Evolutionary conservation across 2,888 invertebrate species (phyloP).

Genomic region (Oxytorus armatus): DNA sequence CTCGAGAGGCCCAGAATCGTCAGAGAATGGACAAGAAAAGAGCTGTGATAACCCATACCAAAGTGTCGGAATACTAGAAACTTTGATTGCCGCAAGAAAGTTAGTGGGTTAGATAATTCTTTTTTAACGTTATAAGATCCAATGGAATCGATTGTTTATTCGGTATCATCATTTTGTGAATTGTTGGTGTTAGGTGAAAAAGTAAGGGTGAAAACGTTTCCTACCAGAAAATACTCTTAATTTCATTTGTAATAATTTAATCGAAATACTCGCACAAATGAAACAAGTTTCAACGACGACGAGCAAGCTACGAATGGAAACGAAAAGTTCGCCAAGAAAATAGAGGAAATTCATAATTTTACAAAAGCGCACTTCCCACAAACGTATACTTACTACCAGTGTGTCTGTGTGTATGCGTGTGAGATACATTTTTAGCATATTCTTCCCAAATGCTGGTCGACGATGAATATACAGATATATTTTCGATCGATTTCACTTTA

Average conservation of each 20-base stretch:
- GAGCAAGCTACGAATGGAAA: not conserved
- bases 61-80: slow-evolving; percentile 32
- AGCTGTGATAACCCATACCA: slow-evolving; percentile 54
- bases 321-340: slow-evolving; percentile 6
- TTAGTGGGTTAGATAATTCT: slow-evolving; percentile 4
- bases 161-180: not conserved
- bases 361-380: slow-evolving; percentile 33
- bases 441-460: slow-evolving; percentile 51
- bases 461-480: slow-evolving; percentile 41
- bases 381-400: no score
- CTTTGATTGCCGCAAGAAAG: slow-evolving; percentile 4
- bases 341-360: slow-evolving; percentile 36
- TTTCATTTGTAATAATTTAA: slow-evolving; percentile 11
- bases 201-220: slow-evolving; percentile 20
- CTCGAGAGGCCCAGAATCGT: slow-evolving; percentile 24
- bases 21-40: slow-evolving; percentile 21
- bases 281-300: slow-evolving; percentile 22
- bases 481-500: slow-evolving; percentile 54
- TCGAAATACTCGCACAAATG: slow-evolving; percentile 39
- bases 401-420: slow-evolving; percentile 18
- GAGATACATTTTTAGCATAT: slow-evolving; percentile 27
- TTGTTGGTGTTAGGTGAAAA: slow-evolving; percentile 6
- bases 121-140: slow-evolving; percentile 15
- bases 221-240: slow-evolving; percentile 9
- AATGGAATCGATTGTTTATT: slow-evolving; percentile 1